Conservation (phyloP, 2,888 invertebrate genomes). For the Drosophila cracens region DNA sequence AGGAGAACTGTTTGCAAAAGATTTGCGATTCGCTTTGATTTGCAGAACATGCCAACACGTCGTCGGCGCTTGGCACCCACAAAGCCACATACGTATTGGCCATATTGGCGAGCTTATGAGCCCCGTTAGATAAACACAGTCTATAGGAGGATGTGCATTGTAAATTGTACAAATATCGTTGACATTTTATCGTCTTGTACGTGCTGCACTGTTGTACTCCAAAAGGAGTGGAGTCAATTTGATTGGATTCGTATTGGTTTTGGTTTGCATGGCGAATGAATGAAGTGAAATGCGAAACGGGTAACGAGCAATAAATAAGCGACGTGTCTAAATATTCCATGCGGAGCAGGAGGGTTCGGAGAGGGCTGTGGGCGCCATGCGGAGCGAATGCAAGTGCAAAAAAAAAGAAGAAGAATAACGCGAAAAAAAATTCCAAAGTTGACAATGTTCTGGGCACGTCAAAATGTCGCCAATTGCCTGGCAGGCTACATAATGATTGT, state of each 20-base stretch:
- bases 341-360: background rate
- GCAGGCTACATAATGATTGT: conserved; percentile 26
- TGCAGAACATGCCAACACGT: conserved; percentile 46
- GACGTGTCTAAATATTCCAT: conserved; percentile 47
- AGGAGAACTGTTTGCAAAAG: conserved; percentile 21
- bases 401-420: background rate
- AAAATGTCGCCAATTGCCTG: conserved; percentile 60
- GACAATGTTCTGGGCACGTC: conserved; percentile 67
- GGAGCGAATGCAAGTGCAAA: conserved; percentile 45
- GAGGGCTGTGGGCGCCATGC: conserved; percentile 21
- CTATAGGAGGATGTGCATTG: conserved; percentile 33
- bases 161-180: conserved; percentile 38
- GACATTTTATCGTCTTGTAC: conserved; percentile 65
- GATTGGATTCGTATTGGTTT: conserved; percentile 20
- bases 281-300: conserved; percentile 45
- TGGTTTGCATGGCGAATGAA: conserved; percentile 19
- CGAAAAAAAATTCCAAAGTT: conserved; percentile 50
- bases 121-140: conserved; percentile 63
- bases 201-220: conserved; percentile 38
- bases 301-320: conserved; percentile 51
- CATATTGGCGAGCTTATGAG: conserved; percentile 50
- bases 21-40: conserved; percentile 27
- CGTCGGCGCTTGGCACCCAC: conserved; percentile 38
- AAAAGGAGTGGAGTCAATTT: conserved; percentile 34
- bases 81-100: conserved; percentile 16